These are phyloP conservation scores for Haliclystus octoradiatus DNA, from an alignment of 30 jellyfish, hydroid and myxozoan genomes.

Conservation along the genomic window DNA sequence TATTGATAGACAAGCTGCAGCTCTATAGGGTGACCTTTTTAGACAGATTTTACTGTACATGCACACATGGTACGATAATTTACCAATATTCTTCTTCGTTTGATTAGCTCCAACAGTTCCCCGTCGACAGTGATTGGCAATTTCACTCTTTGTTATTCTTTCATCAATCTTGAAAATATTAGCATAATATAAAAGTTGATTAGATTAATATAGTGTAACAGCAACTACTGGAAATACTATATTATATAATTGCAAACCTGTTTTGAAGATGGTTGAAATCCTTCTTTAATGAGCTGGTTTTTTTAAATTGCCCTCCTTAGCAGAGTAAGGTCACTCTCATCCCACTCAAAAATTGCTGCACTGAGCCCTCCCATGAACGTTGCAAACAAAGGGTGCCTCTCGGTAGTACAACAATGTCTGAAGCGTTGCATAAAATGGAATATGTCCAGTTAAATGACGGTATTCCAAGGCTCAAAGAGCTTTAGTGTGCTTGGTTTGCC, in stretches of 20 bases:
- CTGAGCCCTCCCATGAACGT: constrained; percentile 11
- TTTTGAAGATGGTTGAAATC: constrained; percentile 13
- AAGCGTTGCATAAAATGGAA: constrained; percentile 27
- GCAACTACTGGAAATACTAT: no score
- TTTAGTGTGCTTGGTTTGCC: not conserved
- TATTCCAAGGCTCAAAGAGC: constrained; percentile 6
- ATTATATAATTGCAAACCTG: constrained; percentile 4
- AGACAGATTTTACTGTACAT: no score
- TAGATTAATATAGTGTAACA: no score
- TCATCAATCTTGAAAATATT: no score
- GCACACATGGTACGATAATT: no score
- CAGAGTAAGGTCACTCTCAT: constrained; percentile 3
- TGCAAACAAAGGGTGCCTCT: constrained; percentile 16
- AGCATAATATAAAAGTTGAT: no score
- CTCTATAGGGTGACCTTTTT: no score
- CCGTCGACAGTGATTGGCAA: constrained; percentile 29
- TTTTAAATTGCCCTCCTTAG: constrained; percentile 27
- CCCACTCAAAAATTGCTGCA: constrained; percentile 30
- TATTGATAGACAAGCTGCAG: no score
- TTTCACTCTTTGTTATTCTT: constrained; percentile 13
- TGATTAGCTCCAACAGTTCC: constrained; percentile 14
- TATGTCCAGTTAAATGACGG: constrained; percentile 23
- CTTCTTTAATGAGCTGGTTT: constrained; percentile 22
- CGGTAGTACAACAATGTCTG: constrained; percentile 13
- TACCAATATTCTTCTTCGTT: not conserved